These are phyloP conservation scores for Tetramorium simillimum DNA, from an alignment of 1,140 invertebrate genomes.

Conservation along the genomic window DNA sequence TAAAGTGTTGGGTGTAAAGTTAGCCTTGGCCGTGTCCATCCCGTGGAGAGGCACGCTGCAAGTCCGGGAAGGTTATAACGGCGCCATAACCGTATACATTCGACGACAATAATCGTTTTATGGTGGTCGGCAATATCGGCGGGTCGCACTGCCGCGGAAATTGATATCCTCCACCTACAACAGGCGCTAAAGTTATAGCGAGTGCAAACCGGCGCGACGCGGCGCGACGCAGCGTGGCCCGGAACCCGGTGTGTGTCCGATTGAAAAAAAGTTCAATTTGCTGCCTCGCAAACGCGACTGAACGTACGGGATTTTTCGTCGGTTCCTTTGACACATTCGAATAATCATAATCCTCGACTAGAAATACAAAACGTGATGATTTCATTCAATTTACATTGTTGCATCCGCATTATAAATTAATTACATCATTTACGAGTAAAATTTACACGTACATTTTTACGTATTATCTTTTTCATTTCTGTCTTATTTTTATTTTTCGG, in stretches of 20 bases:
- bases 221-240: neutral
- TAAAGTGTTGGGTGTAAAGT: constrained; percentile 81
- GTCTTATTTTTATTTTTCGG: neutral
- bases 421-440: neutral
- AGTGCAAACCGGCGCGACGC: constrained; percentile 26
- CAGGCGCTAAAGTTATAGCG: constrained; percentile 68
- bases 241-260: neutral
- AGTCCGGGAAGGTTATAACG: constrained; percentile 81
- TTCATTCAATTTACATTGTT: neutral
- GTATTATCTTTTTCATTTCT: neutral
- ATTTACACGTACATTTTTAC: neutral
- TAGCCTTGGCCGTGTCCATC: constrained; percentile 70
- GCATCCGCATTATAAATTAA: neutral
- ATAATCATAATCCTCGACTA: constrained; percentile 14
- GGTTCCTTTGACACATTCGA: neutral
- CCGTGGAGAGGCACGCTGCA: constrained; percentile 60
- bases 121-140: constrained; percentile 80
- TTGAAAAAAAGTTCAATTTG: constrained; percentile 50
- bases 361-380: neutral
- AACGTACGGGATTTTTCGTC: constrained; percentile 1
- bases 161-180: constrained; percentile 76
- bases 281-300: neutral
- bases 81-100: constrained; percentile 85
- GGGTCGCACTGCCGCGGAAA: constrained; percentile 66
- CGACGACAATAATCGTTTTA: constrained; percentile 85